Conservation (phyloP, 1,140 invertebrate genomes). For the Drosophila insularis region DNA sequence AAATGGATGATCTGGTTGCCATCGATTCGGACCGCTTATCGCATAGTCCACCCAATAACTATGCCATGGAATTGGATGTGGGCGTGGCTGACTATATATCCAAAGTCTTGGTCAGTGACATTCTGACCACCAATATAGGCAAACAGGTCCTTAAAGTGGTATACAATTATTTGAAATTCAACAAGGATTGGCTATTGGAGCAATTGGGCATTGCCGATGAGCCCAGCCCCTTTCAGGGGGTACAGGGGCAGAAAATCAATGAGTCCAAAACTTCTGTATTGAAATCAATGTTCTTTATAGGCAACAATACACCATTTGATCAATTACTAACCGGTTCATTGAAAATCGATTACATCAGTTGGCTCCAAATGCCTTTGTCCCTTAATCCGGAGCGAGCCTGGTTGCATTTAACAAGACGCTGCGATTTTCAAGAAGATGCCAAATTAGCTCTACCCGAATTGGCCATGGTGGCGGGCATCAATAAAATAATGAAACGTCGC, state of each 20-base stretch:
- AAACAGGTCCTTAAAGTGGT: constrained; percentile 84
- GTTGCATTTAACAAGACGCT: constrained; percentile 83
- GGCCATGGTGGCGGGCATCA: constrained; percentile 81
- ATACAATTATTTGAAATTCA: constrained; percentile 87
- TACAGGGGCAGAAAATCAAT: constrained; percentile 82
- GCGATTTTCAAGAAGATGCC: constrained; percentile 83
- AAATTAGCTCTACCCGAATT: constrained; percentile 80
- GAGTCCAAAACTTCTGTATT: constrained; percentile 85
- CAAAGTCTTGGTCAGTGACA: constrained; percentile 84
- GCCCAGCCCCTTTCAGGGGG: constrained; percentile 69
- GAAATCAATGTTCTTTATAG: constrained; percentile 90
- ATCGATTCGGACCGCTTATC: constrained; percentile 68
- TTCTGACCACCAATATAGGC: constrained; percentile 83
- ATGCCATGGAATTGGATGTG: constrained; percentile 81
- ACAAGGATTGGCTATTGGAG: constrained; percentile 87
- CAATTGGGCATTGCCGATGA: constrained; percentile 84
- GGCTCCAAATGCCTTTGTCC: constrained; percentile 84
- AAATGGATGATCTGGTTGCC: constrained; percentile 77
- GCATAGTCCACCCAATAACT: constrained; percentile 76
- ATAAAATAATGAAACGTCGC: constrained; percentile 75
- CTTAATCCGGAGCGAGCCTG: constrained; percentile 84
- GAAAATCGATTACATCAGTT: constrained; percentile 84
- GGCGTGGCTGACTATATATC: constrained; percentile 83
- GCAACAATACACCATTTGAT: constrained; percentile 87
- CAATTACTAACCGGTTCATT: constrained; percentile 84